phyloP scores from a whole-genome alignment of 2,113 vertebrate species.

The Orycteropus afer region DNA sequence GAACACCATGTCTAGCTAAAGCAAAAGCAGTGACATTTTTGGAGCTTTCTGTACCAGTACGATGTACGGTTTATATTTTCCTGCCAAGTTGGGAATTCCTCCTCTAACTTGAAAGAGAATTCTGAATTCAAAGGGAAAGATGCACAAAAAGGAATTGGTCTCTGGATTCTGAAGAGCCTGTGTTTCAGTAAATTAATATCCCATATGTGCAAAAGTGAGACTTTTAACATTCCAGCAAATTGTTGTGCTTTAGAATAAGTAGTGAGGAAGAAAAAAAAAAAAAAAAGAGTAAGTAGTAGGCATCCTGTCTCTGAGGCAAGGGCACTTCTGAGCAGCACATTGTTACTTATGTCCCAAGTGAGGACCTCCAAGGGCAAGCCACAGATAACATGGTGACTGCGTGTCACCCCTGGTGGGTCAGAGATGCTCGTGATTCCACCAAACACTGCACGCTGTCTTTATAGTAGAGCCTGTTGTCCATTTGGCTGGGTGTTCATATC shows the following conservation, averaged over 20 bases:
- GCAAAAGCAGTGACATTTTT: conserved; percentile 28
- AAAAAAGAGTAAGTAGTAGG: background rate
- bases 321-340: background rate
- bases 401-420: background rate
- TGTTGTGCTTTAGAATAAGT: background rate
- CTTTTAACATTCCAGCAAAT: background rate
- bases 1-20: background rate
- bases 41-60: background rate
- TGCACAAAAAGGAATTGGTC: background rate
- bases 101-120: conserved; percentile 34
- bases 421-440: conserved; percentile 13
- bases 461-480: conserved; percentile 59
- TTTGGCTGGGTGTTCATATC: conserved; percentile 54
- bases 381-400: background rate
- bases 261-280: too few species aligned
- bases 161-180: background rate
- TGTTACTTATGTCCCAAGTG: background rate
- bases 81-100: background rate
- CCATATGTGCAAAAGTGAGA: background rate
- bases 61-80: background rate
- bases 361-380: background rate
- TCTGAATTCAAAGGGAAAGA: conserved; percentile 16
- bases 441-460: background rate
- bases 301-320: background rate
- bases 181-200: background rate